Evolutionary conservation across 2,797 vertebrate species (phyloP).

Genomic region (Mormyrus hasselquistii): DNA sequence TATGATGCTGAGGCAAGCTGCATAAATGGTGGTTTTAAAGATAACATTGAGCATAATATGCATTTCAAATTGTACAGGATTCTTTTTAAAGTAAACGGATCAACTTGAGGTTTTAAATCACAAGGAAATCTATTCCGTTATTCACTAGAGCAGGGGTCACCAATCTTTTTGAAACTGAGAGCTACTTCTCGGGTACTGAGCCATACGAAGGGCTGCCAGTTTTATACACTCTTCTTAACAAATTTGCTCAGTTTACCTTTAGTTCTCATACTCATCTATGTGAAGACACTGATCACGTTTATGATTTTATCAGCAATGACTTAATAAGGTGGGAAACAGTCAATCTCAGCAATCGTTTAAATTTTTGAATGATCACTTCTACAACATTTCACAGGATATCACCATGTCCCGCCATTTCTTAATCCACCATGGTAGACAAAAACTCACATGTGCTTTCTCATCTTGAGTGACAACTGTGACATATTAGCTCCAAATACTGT

Average conservation of each 20-base stretch:
- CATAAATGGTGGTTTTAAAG: background rate
- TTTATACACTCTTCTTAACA: too few species aligned
- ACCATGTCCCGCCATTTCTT: background rate
- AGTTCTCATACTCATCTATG: too few species aligned
- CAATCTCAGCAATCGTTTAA: too few species aligned
- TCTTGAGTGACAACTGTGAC: background rate
- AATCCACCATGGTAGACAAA: background rate
- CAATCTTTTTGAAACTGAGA: too few species aligned
- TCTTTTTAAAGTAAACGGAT: background rate
- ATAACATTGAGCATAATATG: background rate
- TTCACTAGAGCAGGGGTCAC: background rate
- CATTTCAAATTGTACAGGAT: background rate
- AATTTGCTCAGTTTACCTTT: too few species aligned
- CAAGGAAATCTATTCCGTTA: background rate
- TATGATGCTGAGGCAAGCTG: background rate
- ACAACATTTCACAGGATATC: too few species aligned
- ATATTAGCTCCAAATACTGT: background rate
- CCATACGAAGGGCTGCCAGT: too few species aligned
- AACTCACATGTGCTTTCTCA: background rate
- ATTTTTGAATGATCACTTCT: too few species aligned
- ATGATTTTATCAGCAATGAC: too few species aligned
- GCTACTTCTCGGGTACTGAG: too few species aligned
- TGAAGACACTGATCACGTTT: too few species aligned
- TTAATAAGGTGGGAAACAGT: too few species aligned
- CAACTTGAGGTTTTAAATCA: background rate